Percentiles rank a stretch among this genome's conserved stretches.
phyloP scores from a whole-genome alignment of 1,140 invertebrate species.

The Drosophila elegans region DNA sequence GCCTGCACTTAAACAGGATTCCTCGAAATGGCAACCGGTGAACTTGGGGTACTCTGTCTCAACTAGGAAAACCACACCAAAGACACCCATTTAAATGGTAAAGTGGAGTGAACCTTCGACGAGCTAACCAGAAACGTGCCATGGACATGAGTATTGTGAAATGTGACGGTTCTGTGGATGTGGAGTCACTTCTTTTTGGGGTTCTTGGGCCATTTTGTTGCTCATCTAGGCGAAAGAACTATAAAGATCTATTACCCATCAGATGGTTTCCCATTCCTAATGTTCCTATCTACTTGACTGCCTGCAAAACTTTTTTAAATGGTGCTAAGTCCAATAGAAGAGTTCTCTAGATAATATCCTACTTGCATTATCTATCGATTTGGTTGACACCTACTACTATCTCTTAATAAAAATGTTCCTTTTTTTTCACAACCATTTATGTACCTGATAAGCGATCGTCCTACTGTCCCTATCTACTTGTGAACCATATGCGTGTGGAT shows the following conservation, averaged over 20 bases:
- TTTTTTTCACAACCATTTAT: no score
- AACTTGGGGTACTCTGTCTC: conserved; percentile 5
- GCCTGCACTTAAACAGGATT: conserved; percentile 28
- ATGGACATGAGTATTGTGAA: conserved; percentile 24
- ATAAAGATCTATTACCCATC: conserved; percentile 6
- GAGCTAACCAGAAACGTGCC: conserved; percentile 51
- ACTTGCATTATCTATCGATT: no score
- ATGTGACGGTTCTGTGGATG: conserved; percentile 5
- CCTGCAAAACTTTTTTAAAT: conserved; percentile 11
- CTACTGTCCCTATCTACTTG: neutral
- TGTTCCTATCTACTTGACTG: neutral
- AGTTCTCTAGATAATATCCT: neutral
- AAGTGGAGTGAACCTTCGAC: conserved; percentile 11
- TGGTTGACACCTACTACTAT: no score
- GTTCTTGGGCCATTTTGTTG: conserved; percentile 61
- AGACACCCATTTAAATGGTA: no score
- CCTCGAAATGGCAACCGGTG: neutral
- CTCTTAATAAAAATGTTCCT: no score
- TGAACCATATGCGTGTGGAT: neutral
- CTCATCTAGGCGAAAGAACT: conserved; percentile 37
- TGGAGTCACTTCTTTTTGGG: conserved; percentile 69
- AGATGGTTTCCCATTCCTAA: neutral
- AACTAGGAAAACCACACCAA: neutral
- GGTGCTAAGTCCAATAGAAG: neutral
- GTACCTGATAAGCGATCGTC: neutral